Percentiles rank a stretch among this genome's conserved stretches.
These are phyloP conservation scores for Pelosia muscerda DNA, from an alignment of 2,888 invertebrate genomes.

Conservation along the genomic window DNA sequence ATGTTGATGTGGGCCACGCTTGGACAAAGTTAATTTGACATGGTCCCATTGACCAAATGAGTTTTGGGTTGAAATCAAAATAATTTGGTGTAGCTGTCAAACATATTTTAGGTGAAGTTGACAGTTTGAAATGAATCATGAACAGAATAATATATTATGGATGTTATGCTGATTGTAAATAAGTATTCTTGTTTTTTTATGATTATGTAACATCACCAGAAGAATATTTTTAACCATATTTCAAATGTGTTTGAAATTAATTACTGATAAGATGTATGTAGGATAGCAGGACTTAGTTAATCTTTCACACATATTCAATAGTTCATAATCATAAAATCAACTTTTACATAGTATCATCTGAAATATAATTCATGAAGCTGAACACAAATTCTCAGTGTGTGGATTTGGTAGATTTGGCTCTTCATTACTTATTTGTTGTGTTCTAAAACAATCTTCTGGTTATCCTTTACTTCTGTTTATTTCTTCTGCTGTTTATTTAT, in stretches of 20 bases:
- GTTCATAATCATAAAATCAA: not conserved
- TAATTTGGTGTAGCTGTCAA: not conserved
- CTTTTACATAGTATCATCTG: not conserved
- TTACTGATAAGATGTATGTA: not conserved
- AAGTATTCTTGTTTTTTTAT: not conserved
- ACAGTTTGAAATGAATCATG: not conserved
- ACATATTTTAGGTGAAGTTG: too few relatives aligned
- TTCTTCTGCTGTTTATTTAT: too few relatives aligned
- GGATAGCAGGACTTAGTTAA: not conserved
- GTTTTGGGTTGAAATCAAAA: not conserved
- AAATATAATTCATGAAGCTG: too few relatives aligned
- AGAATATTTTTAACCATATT: not conserved
- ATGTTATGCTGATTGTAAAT: not conserved
- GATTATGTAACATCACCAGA: not conserved
- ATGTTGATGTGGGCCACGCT: not conserved
- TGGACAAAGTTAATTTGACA: not conserved
- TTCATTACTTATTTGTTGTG: too few relatives aligned
- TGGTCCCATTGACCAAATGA: not conserved
- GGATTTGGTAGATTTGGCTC: too few relatives aligned
- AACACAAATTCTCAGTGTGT: too few relatives aligned
- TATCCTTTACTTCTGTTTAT: too few relatives aligned
- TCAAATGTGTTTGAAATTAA: not conserved
- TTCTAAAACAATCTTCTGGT: too few relatives aligned
- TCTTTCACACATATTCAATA: not conserved
- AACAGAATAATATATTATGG: not conserved